Base-by-base conservation (phyloP, 1,140 invertebrate genomes). In the Campoletis sonorensis region DNA sequence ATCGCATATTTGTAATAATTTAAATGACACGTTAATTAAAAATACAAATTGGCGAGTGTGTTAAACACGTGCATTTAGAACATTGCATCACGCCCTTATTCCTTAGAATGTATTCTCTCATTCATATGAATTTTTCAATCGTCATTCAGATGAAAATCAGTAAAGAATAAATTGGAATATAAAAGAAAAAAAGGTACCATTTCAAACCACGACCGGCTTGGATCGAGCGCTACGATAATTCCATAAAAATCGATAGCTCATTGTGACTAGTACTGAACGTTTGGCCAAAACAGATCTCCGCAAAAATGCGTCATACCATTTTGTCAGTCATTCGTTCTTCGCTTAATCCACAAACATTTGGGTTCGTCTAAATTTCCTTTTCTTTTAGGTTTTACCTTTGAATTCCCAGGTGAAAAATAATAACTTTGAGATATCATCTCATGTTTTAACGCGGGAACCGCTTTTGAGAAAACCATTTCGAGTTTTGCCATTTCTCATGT, bases 401-500 rank as follows among this genome's bases (percentile, higher is more conserved):
- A 23, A 26, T 45, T 45, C 13, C 10, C 61, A 64, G 23, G 11
- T 23, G n/a, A 5, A 64, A 64, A 64, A 64, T 23, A 64, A 26
- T 27, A 11, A n/a, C n/a, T n/a, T 26, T 13, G 23, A 23, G 30
- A 70, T 70, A 13, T 45, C 1, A 70, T 85, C 84, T 91, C 83
- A 91, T 86, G 89, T 87, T 84, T 92, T 92, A 30, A 91, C 79
- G 81, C 86, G 85, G 10, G 87, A 84, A 76, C 85, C 88, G 27
- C 82, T 83, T 85, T 91, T 91, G 15, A 88, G 67, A 70, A 90
- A 92, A 21, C 90, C 90, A 78, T 91, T 92, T 73, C 87, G 86
- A 23, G 85, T 81, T 86, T 91, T 91, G 58, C 87, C 86, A 73
- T 91, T 91, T 87, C 87, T 90, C 26, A 85, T 27, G 77, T 87